phyloP scores from a whole-genome alignment of 2,113 vertebrate species.

The Carassius carassius region DNA sequence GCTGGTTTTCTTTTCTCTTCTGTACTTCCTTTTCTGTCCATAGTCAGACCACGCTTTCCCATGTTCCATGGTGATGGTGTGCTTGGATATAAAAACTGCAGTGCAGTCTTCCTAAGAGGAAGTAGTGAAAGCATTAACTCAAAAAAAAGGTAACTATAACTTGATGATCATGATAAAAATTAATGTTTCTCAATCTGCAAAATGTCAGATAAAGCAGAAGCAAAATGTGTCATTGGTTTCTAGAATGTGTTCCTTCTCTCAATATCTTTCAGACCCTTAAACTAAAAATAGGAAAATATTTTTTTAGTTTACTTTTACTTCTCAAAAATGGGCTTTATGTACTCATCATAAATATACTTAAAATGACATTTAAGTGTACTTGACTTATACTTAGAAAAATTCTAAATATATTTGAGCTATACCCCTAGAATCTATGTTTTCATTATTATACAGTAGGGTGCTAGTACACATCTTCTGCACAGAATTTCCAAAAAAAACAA shows the following conservation, averaged over 20 bases:
- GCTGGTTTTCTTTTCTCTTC: not conserved
- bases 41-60: not conserved
- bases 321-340: no score
- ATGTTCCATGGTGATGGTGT: not conserved
- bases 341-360: no score
- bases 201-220: not conserved
- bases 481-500: no score
- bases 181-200: not conserved
- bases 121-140: not conserved
- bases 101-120: not conserved
- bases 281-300: no score
- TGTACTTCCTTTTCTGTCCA: not conserved
- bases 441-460: no score
- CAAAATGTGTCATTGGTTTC: not conserved
- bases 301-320: no score
- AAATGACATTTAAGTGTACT: no score
- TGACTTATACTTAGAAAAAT: no score
- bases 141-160: not conserved
- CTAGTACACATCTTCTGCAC: no score
- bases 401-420: no score
- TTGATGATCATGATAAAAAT: slow-evolving; percentile 9
- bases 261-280: no score
- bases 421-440: no score
- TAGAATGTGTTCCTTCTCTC: not conserved
- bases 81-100: not conserved